phyloP scores from a whole-genome alignment of 2,888 invertebrate species.

The Euclidia mi region DNA sequence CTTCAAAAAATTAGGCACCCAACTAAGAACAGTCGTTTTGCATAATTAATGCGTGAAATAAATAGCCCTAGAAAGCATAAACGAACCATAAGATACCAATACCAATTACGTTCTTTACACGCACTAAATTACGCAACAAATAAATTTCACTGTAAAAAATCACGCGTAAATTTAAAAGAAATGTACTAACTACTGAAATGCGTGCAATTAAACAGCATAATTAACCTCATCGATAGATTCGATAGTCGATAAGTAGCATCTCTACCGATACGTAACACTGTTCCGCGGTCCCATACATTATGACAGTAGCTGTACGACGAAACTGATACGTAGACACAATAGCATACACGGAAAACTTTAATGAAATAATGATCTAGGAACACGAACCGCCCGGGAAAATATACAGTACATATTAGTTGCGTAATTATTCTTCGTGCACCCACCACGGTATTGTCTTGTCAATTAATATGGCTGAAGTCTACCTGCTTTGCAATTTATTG shows the following conservation, averaged over 20 bases:
- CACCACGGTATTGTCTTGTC: constrained; percentile 49
- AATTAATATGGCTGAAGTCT: constrained; percentile 9
- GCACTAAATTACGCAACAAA: too few species aligned
- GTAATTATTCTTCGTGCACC: constrained; percentile 45
- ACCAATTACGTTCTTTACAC: too few species aligned
- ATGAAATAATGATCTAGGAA: constrained; percentile 50
- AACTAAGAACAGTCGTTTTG: too few species aligned
- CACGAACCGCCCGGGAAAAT: constrained; percentile 41
- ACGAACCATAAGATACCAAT: too few species aligned
- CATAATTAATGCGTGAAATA: too few species aligned
- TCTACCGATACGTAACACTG: constrained; percentile 48
- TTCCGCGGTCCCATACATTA: constrained; percentile 66
- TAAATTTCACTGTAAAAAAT: too few species aligned
- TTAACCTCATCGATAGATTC: not conserved
- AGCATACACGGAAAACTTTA: constrained; percentile 45
- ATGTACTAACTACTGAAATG: too few species aligned
- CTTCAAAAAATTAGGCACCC: too few species aligned
- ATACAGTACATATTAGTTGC: constrained; percentile 31
- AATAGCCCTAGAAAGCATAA: too few species aligned
- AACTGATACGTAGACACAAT: constrained; percentile 56
- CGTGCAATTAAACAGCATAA: too few species aligned
- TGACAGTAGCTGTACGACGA: constrained; percentile 48
- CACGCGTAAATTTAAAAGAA: too few species aligned
- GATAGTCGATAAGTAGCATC: constrained; percentile 26
- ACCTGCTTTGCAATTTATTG: constrained; percentile 19